Evolutionary conservation across 2,113 vertebrate species (phyloP).

Genomic region (human (Homo sapiens)): GRCh38 chr18:922501-923000

Average conservation of each 20-base stretch:
- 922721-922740: not conserved
- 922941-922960: not conserved
- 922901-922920: not conserved
- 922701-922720: not conserved
- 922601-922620: not conserved
- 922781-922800: slow-evolving; percentile 13
- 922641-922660: not conserved
- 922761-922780: not conserved
- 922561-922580: not conserved
- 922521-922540: not conserved
- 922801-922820: not conserved
- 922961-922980: not conserved
- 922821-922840: not conserved
- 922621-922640: not conserved
- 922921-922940: not conserved
- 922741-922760: not conserved
- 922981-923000: not conserved
- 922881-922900: not conserved
- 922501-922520: slow-evolving; percentile 21
- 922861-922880: not conserved
- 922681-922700: not conserved
- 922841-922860: not conserved
- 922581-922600: not conserved
- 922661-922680: not conserved
- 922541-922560: not conserved